phyloP scores from a whole-genome alignment of 2,888 invertebrate species.

The Cinara cedri region DNA sequence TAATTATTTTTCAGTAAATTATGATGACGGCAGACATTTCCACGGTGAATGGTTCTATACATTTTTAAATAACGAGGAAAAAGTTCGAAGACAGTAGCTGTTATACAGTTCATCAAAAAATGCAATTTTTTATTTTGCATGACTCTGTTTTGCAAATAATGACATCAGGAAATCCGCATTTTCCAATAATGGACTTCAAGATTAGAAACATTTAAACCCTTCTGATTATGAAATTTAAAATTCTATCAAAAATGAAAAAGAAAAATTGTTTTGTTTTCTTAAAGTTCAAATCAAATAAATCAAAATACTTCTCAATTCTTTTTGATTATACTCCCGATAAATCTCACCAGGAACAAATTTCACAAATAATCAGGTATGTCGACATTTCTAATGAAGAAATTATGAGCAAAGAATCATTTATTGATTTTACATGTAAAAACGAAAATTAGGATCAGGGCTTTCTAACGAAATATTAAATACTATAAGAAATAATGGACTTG shows the following conservation, averaged over 20 bases:
- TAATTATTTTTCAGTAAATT: slow-evolving; percentile 12
- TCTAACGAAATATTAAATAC: slow-evolving; percentile 17
- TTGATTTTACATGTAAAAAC: slow-evolving; percentile 18
- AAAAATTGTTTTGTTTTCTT: neutral
- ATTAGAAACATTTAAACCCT: slow-evolving; percentile 13
- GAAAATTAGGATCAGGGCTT: neutral
- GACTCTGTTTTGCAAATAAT: neutral
- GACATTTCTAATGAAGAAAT: slow-evolving; percentile 12
- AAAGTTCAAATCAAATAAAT: slow-evolving; percentile 6
- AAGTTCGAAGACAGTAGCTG: slow-evolving; percentile 15
- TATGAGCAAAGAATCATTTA: slow-evolving; percentile 9
- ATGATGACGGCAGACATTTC: slow-evolving; percentile 17
- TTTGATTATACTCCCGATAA: slow-evolving; percentile 18
- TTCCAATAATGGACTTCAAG: neutral
- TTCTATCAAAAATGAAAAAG: slow-evolving; percentile 1
- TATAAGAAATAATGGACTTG: neutral
- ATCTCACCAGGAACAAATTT: slow-evolving; percentile 7
- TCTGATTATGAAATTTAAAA: slow-evolving; percentile 12
- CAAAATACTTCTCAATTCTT: slow-evolving; percentile 18
- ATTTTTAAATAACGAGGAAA: neutral
- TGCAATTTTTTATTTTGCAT: slow-evolving; percentile 18
- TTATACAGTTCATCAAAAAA: slow-evolving; percentile 27
- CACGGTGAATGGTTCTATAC: slow-evolving; percentile 11
- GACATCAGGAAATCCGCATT: slow-evolving; percentile 15
- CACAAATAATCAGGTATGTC: slow-evolving; percentile 26